These are phyloP conservation scores for Cantharis nigra DNA, from an alignment of 2,888 invertebrate genomes.

Conservation along the genomic window DNA sequence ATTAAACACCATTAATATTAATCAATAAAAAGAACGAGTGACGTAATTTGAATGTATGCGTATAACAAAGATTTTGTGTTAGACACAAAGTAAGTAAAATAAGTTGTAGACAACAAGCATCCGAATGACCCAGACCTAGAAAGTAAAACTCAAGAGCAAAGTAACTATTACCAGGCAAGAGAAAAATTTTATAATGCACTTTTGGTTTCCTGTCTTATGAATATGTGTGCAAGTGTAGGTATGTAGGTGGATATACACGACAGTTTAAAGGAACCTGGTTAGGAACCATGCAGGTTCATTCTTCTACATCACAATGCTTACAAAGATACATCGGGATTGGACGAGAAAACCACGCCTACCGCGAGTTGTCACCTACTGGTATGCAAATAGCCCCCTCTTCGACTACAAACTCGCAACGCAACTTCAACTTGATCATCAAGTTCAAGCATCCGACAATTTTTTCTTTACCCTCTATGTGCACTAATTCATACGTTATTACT, in stretches of 20 bases:
- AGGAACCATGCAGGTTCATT: constrained; percentile 55
- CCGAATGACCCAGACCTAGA: constrained; percentile 30
- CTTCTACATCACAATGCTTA: constrained; percentile 49
- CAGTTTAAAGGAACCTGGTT: constrained; percentile 43
- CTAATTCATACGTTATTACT: constrained; percentile 2
- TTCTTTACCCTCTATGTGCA: constrained; percentile 1
- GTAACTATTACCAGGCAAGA: constrained; percentile 21
- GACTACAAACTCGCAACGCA: constrained; percentile 39
- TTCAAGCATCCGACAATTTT: constrained; percentile 24
- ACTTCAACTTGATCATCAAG: constrained; percentile 26
- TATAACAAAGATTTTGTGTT: background rate
- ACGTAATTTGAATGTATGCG: background rate
- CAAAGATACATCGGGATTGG: constrained; percentile 49
- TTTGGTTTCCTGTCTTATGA: constrained; percentile 13
- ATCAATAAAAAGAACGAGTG: background rate
- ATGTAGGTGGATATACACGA: constrained; percentile 45
- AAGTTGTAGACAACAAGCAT: constrained; percentile 11
- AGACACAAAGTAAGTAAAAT: background rate
- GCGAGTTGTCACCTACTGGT: constrained; percentile 59
- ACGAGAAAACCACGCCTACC: constrained; percentile 50
- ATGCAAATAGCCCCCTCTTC: constrained; percentile 56
- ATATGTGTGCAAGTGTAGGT: constrained; percentile 28
- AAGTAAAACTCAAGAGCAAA: constrained; percentile 23
- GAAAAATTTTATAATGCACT: constrained; percentile 25
- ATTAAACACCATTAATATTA: background rate